phyloP scores from a whole-genome alignment of 2,113 vertebrate genomes.

The Hoplias malabaricus region DNA sequence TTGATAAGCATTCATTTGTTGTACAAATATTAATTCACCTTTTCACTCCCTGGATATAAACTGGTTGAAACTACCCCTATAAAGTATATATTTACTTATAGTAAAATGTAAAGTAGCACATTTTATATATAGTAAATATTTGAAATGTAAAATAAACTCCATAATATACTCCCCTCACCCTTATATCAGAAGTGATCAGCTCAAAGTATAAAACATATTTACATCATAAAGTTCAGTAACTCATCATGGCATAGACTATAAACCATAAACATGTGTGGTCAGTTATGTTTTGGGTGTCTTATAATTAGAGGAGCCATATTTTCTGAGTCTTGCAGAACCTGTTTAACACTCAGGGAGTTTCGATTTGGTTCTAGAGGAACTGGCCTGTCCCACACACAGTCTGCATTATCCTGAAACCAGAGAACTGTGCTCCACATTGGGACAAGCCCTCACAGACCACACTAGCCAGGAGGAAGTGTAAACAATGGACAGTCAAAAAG shows the following conservation, averaged over 20 bases:
- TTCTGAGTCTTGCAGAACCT: slow-evolving; percentile 32
- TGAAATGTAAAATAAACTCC: no score
- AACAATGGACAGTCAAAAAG: slow-evolving; percentile 65
- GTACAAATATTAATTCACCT: no score
- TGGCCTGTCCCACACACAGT: slow-evolving; percentile 36
- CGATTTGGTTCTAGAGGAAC: slow-evolving; percentile 1
- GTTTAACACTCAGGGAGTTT: slow-evolving; percentile 9
- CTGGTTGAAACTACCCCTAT: no score
- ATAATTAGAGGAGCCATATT: slow-evolving; percentile 7
- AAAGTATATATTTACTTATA: no score
- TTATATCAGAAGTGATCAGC: neutral
- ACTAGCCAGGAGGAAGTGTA: slow-evolving; percentile 50
- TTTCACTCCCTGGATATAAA: no score
- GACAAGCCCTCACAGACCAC: slow-evolving; percentile 32
- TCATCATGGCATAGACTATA: neutral
- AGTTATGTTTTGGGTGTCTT: slow-evolving; percentile 6
- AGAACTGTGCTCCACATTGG: slow-evolving; percentile 55
- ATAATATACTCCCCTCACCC: neutral
- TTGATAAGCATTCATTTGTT: no score
- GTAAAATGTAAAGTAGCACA: no score
- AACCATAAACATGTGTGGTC: neutral
- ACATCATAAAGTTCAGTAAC: neutral
- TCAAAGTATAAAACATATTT: neutral
- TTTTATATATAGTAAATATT: no score
- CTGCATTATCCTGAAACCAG: slow-evolving; percentile 60